Evolutionary conservation across 2,888 invertebrate genomes (phyloP), one percentile per base, ranked within the genome.

Genomic region (Campoplex capitator): DNA sequence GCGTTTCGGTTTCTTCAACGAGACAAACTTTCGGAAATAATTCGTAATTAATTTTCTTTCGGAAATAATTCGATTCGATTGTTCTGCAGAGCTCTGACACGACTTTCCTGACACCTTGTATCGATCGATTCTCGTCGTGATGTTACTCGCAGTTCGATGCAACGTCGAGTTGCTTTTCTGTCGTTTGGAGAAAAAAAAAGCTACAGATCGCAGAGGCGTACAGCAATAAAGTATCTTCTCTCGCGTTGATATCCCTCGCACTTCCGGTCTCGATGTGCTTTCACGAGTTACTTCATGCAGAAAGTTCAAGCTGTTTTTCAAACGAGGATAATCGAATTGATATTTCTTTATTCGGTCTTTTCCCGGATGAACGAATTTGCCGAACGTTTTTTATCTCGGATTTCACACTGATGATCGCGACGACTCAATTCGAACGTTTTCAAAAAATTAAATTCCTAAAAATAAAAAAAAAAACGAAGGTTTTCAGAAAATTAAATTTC

Each of bases 261-360:
- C 68, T 85, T 85, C 85, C 82, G 82, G 85, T 83, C 32, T 54
- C 51, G 68, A 74, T 80, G 62, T 51, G 70, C 38, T 68, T 16
- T 32, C 23, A 16, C 16, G 7, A 16, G 62, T 62, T 32, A 32
- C 16, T 28, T 62, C 16, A 18, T 56, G 28, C 62, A 32, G 18
- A 45, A 75, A 75, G n/a, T n/a, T 58, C 13, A 45, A n/a, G 13
- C 23, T 18, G 23, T 68, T 68, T 68, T 68, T 13, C 16, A 32
- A 16, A 6, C 32, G 3, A 32, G 3, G 16, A 13, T 32, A 32
- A 32, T 3, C 3, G 32, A 62, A 32, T 62, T 6, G 1, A 16
- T 28, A 32, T 16, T 1, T 32, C 8, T 13, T 32, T 4, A 32
- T 62, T 16, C 38, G 23, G 3, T 11, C 3, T 28, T 9, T 0